Conservation (phyloP, 2,113 vertebrate genomes). For the Pollimyrus isidori region DNA sequence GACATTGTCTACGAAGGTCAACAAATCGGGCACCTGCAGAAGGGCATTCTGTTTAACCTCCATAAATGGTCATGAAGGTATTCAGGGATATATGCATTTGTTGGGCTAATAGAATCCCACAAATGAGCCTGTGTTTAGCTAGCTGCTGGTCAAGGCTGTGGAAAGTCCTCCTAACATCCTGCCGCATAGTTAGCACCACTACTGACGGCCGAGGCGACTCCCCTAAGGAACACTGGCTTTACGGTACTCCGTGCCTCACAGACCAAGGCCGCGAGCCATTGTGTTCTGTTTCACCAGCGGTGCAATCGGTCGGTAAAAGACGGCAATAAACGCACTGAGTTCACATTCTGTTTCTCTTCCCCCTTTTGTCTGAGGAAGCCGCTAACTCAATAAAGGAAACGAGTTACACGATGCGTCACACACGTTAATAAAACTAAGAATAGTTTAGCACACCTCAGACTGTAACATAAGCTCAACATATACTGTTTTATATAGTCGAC, state of each 20-base stretch:
- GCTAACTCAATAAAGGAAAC: neutral
- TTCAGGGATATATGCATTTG: neutral
- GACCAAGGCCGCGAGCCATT: constrained; percentile 6
- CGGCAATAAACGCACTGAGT: neutral
- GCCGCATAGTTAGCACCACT: neutral
- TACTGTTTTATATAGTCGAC: neutral
- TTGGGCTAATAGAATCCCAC: neutral
- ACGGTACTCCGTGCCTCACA: neutral
- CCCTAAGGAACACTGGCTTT: neutral
- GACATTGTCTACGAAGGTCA: neutral
- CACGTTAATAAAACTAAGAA: neutral
- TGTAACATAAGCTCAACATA: neutral
- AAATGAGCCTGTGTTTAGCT: neutral
- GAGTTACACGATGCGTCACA: neutral
- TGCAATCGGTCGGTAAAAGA: neutral
- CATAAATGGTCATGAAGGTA: neutral
- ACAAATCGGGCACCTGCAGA: neutral
- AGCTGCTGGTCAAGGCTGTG: neutral
- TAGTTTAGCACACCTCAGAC: neutral
- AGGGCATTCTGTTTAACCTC: neutral
- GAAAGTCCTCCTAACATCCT: neutral
- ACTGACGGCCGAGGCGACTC: neutral
- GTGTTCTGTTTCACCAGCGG: neutral
- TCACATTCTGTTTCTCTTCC: neutral
- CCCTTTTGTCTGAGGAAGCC: neutral